Conservation (phyloP, 2,113 vertebrate species). For the Notiomystis cincta region DNA sequence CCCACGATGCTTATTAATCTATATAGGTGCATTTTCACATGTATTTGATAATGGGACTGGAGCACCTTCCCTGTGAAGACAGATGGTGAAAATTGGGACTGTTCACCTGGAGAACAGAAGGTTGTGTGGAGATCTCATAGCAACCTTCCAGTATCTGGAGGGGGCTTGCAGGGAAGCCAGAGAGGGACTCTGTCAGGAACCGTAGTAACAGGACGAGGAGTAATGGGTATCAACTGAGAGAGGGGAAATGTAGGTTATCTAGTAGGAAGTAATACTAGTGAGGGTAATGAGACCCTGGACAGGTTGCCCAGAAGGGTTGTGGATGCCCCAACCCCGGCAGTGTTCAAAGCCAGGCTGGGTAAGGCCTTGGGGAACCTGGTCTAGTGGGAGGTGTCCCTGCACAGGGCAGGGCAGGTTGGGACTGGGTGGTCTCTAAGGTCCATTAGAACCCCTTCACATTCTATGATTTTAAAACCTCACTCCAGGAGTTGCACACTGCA, state of each 20-base stretch:
- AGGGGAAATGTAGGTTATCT: neutral
- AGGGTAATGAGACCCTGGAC: too few species aligned
- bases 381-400: neutral
- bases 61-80: neutral
- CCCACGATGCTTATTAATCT: neutral
- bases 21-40: neutral
- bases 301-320: neutral
- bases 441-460: neutral
- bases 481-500: neutral
- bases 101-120: neutral
- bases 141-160: neutral
- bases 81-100: neutral
- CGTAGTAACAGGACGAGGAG: neutral
- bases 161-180: neutral
- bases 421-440: too few species aligned
- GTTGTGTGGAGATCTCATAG: neutral
- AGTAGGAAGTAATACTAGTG: neutral
- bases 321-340: neutral
- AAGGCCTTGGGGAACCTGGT: neutral
- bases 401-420: fast-evolving
- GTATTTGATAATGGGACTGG: neutral
- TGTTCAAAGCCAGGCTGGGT: neutral
- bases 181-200: neutral
- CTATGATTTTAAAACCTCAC: neutral
- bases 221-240: neutral